These are phyloP conservation scores for Diplodus puntazzo DNA, from an alignment of 2,797 vertebrate species.

Conservation along the genomic window DNA sequence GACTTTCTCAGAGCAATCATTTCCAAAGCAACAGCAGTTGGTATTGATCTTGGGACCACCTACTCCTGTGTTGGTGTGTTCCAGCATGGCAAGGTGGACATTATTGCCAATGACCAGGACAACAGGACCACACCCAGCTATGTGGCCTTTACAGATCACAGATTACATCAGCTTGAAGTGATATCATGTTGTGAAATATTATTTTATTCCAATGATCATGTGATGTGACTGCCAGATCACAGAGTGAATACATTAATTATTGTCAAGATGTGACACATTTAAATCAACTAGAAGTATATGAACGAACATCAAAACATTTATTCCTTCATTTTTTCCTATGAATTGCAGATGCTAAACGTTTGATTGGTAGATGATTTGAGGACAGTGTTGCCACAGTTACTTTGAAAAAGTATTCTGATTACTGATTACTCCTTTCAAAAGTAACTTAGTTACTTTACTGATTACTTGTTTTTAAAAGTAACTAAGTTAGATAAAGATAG, in stretches of 20 bases:
- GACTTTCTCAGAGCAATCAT: slow-evolving; percentile 70
- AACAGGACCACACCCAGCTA: slow-evolving; percentile 91
- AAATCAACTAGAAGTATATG: background rate
- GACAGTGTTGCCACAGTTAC: no score
- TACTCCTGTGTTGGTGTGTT: slow-evolving; percentile 92
- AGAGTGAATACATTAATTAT: background rate
- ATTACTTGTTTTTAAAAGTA: no score
- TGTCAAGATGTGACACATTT: background rate
- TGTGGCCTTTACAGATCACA: slow-evolving; percentile 89
- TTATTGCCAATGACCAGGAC: slow-evolving; percentile 92
- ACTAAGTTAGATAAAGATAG: no score
- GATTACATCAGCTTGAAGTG: slow-evolving; percentile 21
- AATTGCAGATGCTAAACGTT: no score
- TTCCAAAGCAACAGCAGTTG: slow-evolving; percentile 91
- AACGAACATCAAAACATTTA: background rate
- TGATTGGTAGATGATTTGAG: no score
- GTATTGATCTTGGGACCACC: slow-evolving; percentile 92
- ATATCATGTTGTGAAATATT: slow-evolving; percentile 12
- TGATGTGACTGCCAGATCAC: background rate
- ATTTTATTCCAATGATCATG: background rate
- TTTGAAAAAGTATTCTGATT: no score
- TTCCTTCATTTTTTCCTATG: slow-evolving; percentile 2
- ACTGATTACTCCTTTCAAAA: no score
- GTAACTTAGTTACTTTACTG: no score
- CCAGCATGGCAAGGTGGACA: slow-evolving; percentile 92